phyloP scores from a whole-genome alignment of 1,140 invertebrate genomes.

The Drosophila orena region DNA sequence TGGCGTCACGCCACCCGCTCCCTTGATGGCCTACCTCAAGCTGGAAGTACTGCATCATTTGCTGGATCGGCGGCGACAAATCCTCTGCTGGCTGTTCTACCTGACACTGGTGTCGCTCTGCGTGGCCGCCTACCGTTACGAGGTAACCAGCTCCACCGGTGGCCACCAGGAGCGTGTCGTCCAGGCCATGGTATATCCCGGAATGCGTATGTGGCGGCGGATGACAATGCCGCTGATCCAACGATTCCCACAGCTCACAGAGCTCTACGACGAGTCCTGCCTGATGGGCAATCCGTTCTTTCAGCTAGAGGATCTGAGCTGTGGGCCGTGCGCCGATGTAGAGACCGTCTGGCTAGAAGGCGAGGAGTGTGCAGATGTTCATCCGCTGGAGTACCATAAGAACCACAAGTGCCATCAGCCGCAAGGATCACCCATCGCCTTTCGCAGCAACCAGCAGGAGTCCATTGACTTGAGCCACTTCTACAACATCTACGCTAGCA shows the following conservation, averaged over 20 bases:
- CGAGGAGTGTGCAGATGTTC: conserved; percentile 36
- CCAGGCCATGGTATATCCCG: conserved; percentile 86
- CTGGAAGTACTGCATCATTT: conserved; percentile 76
- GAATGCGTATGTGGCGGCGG: conserved; percentile 85
- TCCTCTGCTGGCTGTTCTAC: conserved; percentile 80
- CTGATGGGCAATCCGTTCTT: conserved; percentile 90
- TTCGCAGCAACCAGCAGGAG: conserved; percentile 83
- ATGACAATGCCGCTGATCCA: conserved; percentile 86
- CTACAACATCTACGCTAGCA: conserved; percentile 84
- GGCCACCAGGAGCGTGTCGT: conserved; percentile 78
- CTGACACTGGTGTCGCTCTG: conserved; percentile 65
- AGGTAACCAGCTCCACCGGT: conserved; percentile 75
- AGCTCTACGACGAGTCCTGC: conserved; percentile 91
- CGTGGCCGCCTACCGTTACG: conserved; percentile 73
- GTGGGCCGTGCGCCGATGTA: conserved; percentile 89
- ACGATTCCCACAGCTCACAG: conserved; percentile 85
- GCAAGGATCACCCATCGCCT: conserved; percentile 67
- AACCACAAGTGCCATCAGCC: conserved; percentile 5
- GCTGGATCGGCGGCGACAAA: conserved; percentile 74
- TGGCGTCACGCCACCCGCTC: conserved; percentile 15
- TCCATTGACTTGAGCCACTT: conserved; percentile 84
- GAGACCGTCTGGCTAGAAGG: conserved; percentile 85
- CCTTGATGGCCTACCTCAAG: conserved; percentile 60
- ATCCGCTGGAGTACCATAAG: not conserved
- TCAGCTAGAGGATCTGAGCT: conserved; percentile 88